These are phyloP conservation scores for Cyprinodon variegatus DNA, from an alignment of 2,113 vertebrate species.

Conservation along the genomic window DNA sequence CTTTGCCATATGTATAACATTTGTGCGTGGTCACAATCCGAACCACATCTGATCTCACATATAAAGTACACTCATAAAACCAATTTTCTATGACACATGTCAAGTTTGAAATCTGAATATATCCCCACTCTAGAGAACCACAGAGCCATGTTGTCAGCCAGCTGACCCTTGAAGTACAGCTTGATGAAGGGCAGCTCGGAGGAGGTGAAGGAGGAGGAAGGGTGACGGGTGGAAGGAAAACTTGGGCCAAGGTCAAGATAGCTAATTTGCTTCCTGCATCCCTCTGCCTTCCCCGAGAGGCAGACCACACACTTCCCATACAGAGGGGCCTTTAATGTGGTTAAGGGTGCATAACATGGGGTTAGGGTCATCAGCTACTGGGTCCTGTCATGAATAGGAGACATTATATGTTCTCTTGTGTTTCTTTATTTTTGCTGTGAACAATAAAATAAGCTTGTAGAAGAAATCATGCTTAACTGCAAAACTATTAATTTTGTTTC, in stretches of 20 bases:
- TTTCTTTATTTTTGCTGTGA: background rate
- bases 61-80: slow-evolving; percentile 41
- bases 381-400: slow-evolving; percentile 34
- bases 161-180: slow-evolving; percentile 79
- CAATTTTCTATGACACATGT: slow-evolving; percentile 46
- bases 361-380: slow-evolving; percentile 67
- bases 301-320: slow-evolving; percentile 79
- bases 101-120: slow-evolving; percentile 56
- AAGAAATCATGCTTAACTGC: background rate
- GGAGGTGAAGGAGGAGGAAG: slow-evolving; percentile 43
- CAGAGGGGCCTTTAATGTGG: slow-evolving; percentile 76
- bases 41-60: slow-evolving; percentile 46
- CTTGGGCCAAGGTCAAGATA: slow-evolving; percentile 84
- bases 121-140: slow-evolving; percentile 56
- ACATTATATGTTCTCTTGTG: background rate
- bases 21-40: slow-evolving; percentile 23
- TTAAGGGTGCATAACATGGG: slow-evolving; percentile 57
- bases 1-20: slow-evolving; percentile 14
- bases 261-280: slow-evolving; percentile 83
- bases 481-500: background rate
- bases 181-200: slow-evolving; percentile 62
- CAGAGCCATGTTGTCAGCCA: slow-evolving; percentile 71
- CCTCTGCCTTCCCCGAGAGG: slow-evolving; percentile 72
- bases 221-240: slow-evolving; percentile 71
- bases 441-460: background rate